Conservation (phyloP, 2,113 vertebrate species). For the Amblyopsis rosae region DNA sequence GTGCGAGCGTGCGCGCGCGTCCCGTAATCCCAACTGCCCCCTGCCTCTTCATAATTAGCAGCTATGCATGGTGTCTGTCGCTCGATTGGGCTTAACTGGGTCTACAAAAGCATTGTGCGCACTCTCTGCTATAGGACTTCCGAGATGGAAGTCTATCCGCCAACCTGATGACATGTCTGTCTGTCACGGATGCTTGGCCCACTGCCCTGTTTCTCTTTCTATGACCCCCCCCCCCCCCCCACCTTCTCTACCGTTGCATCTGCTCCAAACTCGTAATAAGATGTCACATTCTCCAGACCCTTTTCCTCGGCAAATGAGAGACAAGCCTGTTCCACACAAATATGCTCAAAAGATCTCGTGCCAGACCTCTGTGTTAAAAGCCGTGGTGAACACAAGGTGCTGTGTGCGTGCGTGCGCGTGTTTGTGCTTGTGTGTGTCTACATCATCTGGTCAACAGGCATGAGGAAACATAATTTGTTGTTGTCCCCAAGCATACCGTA, state of each 20-base stretch:
- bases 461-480: background rate
- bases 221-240: background rate
- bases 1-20: slow-evolving; percentile 2
- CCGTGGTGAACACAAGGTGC: slow-evolving; percentile 10
- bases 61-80: background rate
- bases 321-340: background rate
- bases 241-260: background rate
- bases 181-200: slow-evolving; percentile 25
- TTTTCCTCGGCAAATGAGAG: slow-evolving; percentile 21
- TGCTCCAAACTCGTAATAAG: slow-evolving; percentile 36
- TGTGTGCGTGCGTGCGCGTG: background rate
- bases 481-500: background rate
- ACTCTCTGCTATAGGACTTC: slow-evolving; percentile 1
- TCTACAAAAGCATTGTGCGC: slow-evolving; percentile 1
- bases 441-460: background rate
- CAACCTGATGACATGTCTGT: slow-evolving; percentile 42
- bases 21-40: background rate
- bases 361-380: slow-evolving; percentile 12
- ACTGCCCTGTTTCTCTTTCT: slow-evolving; percentile 8
- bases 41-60: background rate
- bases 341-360: background rate
- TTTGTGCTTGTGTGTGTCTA: slow-evolving; percentile 2
- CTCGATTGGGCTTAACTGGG: background rate
- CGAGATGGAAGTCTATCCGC: slow-evolving; percentile 29
- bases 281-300: slow-evolving; percentile 47